Evolutionary conservation across 2,113 vertebrate species (phyloP).

Genomic region (Romanogobio albipinnatus): DNA sequence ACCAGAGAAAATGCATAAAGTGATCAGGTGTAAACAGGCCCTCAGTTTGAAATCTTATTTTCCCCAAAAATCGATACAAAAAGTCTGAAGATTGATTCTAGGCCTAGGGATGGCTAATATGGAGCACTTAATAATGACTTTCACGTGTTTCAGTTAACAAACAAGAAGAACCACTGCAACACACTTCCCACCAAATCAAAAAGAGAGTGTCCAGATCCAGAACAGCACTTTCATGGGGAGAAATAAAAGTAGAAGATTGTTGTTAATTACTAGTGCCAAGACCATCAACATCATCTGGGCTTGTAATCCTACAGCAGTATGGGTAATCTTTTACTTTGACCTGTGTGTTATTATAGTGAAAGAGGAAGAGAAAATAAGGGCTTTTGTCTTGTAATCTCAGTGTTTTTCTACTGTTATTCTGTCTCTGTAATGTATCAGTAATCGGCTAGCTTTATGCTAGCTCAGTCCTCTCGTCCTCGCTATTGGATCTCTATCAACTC

Average conservation of each 20-base stretch:
- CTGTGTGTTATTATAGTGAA: background rate
- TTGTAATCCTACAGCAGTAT: background rate
- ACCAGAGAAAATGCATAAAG: too few species aligned
- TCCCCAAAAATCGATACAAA: background rate
- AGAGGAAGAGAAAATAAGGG: background rate
- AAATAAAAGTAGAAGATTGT: background rate
- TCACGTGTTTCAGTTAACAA: background rate
- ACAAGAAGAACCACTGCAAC: background rate
- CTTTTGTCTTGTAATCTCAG: background rate
- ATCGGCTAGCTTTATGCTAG: constrained; percentile 35
- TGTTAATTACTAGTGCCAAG: background rate
- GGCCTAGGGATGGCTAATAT: background rate
- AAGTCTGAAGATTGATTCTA: background rate
- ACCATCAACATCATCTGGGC: background rate
- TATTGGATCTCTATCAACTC: constrained; percentile 38
- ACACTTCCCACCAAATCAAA: background rate
- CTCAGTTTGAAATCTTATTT: background rate
- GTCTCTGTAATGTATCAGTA: constrained; percentile 35
- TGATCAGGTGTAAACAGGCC: too few species aligned
- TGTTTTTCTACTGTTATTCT: constrained; percentile 9
- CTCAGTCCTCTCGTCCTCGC: constrained; percentile 23
- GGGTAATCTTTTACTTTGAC: constrained; percentile 8
- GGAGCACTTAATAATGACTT: background rate
- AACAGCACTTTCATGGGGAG: background rate
- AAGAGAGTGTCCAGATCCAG: background rate